Conservation (phyloP, 2,113 vertebrate species). For the Salvelinus sp. region DNA sequence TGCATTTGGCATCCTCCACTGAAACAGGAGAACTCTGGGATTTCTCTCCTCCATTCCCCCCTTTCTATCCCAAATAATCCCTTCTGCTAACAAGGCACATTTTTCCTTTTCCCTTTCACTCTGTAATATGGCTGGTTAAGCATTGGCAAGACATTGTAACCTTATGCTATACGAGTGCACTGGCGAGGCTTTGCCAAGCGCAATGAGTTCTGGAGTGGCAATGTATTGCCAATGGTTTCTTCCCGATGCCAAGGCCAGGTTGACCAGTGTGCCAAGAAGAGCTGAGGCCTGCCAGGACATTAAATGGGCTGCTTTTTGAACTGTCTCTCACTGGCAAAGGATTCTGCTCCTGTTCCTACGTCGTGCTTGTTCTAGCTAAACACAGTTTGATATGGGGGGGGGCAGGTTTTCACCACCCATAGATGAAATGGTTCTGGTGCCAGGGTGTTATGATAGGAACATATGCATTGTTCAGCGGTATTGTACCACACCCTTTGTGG, state of each 20-base stretch:
- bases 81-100: slow-evolving; percentile 31
- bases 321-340: neutral
- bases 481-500: no score
- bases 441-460: no score
- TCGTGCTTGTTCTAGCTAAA: no score
- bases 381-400: no score
- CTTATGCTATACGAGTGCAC: no score
- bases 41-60: neutral
- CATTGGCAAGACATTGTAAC: neutral
- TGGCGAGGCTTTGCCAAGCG: slow-evolving; percentile 7
- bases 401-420: no score
- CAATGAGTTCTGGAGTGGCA: slow-evolving; percentile 34
- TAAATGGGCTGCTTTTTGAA: slow-evolving; percentile 14
- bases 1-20: no score
- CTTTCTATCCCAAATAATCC: slow-evolving; percentile 3
- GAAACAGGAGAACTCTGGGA: neutral
- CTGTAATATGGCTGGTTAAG: neutral
- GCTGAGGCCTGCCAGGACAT: slow-evolving; percentile 30
- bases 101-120: slow-evolving; percentile 12
- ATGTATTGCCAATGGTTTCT: slow-evolving; percentile 38
- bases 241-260: slow-evolving; percentile 37
- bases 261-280: slow-evolving; percentile 31
- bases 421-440: no score
- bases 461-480: no score
- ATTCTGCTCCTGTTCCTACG: no score